Percentiles rank a stretch among this genome's conserved stretches.
Conservation (phyloP, 2,113 vertebrate genomes). For the Blennius ocellaris region DNA sequence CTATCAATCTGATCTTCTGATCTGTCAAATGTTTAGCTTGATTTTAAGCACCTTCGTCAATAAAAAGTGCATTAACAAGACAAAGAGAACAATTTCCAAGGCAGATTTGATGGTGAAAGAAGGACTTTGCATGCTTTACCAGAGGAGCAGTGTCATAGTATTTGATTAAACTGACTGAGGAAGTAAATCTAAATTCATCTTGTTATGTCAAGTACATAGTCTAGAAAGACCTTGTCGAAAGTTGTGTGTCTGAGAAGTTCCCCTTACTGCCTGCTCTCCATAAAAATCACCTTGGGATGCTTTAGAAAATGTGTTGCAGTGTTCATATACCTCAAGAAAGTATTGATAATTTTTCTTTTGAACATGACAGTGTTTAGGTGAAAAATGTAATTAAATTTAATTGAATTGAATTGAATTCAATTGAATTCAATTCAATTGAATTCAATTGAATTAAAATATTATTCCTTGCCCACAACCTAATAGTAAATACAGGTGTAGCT, state of each 20-base stretch:
- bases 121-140: background rate
- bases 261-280: background rate
- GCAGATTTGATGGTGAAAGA: background rate
- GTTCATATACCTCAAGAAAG: background rate
- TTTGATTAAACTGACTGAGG: background rate
- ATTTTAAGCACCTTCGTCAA: background rate
- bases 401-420: too few relatives aligned
- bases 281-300: background rate
- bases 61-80: background rate
- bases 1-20: background rate
- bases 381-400: too few relatives aligned
- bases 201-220: too few relatives aligned
- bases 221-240: background rate
- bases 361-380: background rate
- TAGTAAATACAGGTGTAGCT: too few relatives aligned
- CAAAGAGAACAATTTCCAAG: background rate
- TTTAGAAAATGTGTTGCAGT: background rate
- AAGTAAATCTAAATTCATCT: too few relatives aligned
- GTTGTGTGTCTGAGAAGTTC: conserved; percentile 4
- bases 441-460: too few relatives aligned
- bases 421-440: too few relatives aligned
- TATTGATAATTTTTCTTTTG: background rate
- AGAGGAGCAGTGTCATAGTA: background rate
- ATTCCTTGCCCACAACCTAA: too few relatives aligned
- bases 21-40: background rate